Evolutionary conservation across 2,888 invertebrate species (phyloP), one percentile per base, ranked within the genome.

Genomic region (Papilio demoleus): DNA sequence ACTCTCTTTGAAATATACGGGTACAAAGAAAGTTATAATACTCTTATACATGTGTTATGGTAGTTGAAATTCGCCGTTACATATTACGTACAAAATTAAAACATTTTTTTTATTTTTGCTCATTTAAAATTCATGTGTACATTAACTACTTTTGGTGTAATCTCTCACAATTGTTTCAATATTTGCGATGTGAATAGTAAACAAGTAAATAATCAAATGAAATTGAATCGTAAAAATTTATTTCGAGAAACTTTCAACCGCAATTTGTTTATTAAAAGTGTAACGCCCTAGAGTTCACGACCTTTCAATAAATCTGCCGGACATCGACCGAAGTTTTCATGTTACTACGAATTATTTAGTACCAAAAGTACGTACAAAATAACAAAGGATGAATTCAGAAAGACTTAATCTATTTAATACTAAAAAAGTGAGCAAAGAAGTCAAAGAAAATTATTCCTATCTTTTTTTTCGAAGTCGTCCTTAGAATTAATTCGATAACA

Each of bases 271-370:
- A 45, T 22, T 62, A 47, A 64, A 64, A 64, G 64, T 17, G 17
- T 24, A 53, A 53, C 5, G 53, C 11, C 53, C 53, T 53, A 31
- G 22, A 40, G 53, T 40, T 64, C 53, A 53, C 22, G 40, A 64
- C 53, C 53, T 64, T 12, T 22, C 53, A 53, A 38, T 24, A 53
- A 38, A 53, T 64, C 12, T 14, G 63, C 12, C 64, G 64, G 27
- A 40, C 40, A 17, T 64, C 27, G 63, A 50, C 63, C 50, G 24
- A 9, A 36, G n/a, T 50, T 24, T 63, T 36, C 34, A 12, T 19
- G 34, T 19, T 27, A 27, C n/a, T 36, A 4, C 17, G 3, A 24
- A 22, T 53, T n/a, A 62, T 62, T 12, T 45, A 14, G 27, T 17
- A 42, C n/a, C 27, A 14, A n/a, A 60, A 60, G 3, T 42, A n/a